These are phyloP conservation scores for Ageneiosus marmoratus DNA, from an alignment of 2,113 vertebrate species.

Conservation along the genomic window DNA sequence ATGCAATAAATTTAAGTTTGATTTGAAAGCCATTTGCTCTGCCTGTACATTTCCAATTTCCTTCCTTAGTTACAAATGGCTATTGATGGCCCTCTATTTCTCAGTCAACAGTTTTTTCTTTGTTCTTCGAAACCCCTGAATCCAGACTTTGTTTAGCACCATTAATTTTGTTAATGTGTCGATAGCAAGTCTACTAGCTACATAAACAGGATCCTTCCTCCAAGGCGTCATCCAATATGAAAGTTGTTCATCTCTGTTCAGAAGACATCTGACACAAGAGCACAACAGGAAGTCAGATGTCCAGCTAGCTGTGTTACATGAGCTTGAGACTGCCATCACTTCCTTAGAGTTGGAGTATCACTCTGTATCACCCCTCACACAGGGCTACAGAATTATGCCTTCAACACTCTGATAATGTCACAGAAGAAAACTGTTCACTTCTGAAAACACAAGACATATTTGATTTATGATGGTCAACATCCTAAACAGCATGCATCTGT, in stretches of 20 bases:
- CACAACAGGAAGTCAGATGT: conserved; percentile 25
- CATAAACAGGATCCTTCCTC: conserved; percentile 27
- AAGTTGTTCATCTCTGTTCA: conserved; percentile 44
- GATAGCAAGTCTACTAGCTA: conserved; percentile 6
- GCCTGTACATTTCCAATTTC: background rate
- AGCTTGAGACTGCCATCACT: conserved; percentile 40
- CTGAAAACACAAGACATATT: conserved; percentile 30
- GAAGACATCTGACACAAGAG: conserved; percentile 10
- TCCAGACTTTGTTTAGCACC: conserved; percentile 4
- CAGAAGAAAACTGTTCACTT: conserved; percentile 8
- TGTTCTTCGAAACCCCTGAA: background rate
- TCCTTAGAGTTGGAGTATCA: conserved; percentile 27
- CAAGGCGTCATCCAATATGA: conserved; percentile 26
- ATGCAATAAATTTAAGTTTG: background rate
- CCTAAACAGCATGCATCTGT: background rate
- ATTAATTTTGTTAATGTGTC: conserved; percentile 36
- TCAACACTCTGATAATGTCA: conserved; percentile 15
- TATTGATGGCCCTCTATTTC: background rate
- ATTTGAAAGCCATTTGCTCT: background rate
- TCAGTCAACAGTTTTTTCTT: background rate
- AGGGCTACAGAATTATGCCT: background rate
- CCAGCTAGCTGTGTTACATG: conserved; percentile 7
- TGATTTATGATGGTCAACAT: conserved; percentile 6
- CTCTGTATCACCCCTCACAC: background rate
- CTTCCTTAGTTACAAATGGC: background rate